phyloP scores from a whole-genome alignment of 2,113 vertebrate genomes.

The Rhizomys pruinosus region DNA sequence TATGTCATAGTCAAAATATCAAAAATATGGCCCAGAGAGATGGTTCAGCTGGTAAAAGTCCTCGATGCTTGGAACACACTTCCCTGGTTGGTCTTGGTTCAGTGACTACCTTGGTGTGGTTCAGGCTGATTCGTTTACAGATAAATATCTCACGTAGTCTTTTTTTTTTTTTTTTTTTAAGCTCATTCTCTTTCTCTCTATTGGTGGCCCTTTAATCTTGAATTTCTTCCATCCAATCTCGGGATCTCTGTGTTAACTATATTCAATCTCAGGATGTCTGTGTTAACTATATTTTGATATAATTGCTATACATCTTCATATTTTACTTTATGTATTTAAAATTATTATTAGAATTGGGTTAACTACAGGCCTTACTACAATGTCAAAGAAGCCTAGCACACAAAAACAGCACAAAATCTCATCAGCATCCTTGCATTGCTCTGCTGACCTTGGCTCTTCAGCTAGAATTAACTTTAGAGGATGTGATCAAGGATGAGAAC shows the following conservation, averaged over 20 bases:
- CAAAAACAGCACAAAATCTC: neutral
- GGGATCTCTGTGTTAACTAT: neutral
- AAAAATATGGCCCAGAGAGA: neutral
- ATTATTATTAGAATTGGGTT: neutral
- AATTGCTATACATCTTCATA: neutral
- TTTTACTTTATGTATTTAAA: constrained; percentile 43
- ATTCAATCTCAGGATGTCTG: neutral
- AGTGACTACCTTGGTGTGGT: neutral
- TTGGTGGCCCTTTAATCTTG: neutral
- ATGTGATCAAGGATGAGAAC: constrained; percentile 9
- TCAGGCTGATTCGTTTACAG: neutral
- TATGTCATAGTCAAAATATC: neutral
- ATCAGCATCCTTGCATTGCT: neutral
- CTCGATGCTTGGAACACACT: neutral
- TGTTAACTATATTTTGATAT: neutral
- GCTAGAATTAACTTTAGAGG: neutral
- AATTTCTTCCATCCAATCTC: neutral
- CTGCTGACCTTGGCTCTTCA: neutral
- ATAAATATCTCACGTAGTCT: neutral
- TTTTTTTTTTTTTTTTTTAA: neutral
- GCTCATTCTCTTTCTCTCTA: neutral
- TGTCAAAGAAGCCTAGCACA: neutral
- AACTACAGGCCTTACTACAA: neutral
- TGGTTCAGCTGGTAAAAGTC: neutral
- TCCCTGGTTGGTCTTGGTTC: neutral